Evolutionary conservation across 2,888 invertebrate species (phyloP), one percentile per base, ranked within the genome.

Genomic region (Caenorhabditis imperialis): DNA sequence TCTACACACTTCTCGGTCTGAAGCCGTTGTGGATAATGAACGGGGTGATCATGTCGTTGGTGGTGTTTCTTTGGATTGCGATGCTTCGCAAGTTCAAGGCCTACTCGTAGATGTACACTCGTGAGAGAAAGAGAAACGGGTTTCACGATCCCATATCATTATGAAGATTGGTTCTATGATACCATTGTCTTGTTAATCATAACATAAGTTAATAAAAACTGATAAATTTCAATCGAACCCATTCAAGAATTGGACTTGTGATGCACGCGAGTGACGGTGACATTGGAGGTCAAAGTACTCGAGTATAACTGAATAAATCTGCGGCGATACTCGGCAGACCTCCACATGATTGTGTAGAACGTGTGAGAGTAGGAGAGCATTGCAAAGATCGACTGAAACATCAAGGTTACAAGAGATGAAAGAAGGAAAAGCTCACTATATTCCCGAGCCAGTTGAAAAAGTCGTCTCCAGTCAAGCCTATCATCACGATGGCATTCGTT

Each of bases 1-100:
- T 78, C 16, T 78, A 67, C 63, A 75, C 78, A 2, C 45, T 42
- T 27, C 51, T 69, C 12, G 78, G 78, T 40, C 54, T 75, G 42
- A 57, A 65, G 35, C 69, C 75, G 4, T 48, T 78, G 10, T 78
- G 78, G 78, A 75, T 78, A 12, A 67, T 54, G 20, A 78, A 78
- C 33, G 78, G 75, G n/a, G 38, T 55, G 14, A 72, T 72, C 5
- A 65, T 72, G 58, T 53, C 53, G 6, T n/a, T 40, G 18, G 72
- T 72, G 16, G 58, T 72, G 14, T 12, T 63, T 18, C 44, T 72
- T n/a, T 72, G 72, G 72, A 58, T 60, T 35, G 22, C 53, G 1
- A 72, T 72, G 72, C 54, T 72, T 10, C 58, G 54, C 10, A 72
- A 65, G 38, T 72, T 72, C 48, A 63, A 60, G 20, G 30, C 53